Percentiles rank a stretch among this genome's conserved stretches.
Conservation (phyloP, 2,888 invertebrate species). For the Ormyrus rosae region DNA sequence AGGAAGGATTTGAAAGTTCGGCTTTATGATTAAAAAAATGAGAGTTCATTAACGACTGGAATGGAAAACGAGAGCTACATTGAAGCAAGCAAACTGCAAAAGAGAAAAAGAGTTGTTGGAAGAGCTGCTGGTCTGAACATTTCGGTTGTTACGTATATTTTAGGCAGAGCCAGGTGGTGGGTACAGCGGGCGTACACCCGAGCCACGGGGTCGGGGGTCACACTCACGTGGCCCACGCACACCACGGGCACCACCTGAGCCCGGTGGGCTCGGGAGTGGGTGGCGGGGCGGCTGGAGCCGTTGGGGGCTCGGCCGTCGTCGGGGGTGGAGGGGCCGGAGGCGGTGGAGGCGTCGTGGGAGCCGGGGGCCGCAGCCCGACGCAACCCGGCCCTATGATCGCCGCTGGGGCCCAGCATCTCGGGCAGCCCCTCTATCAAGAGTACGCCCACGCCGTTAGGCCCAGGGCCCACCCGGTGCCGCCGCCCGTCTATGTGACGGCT, state of each 20-base stretch:
- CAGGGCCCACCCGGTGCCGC: slow-evolving; percentile 78
- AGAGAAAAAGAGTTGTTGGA: neutral
- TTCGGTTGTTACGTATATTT: slow-evolving; percentile 51
- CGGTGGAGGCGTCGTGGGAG: slow-evolving; percentile 2
- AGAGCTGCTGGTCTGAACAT: no score
- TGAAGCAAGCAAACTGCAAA: neutral
- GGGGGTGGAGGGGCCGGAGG: neutral
- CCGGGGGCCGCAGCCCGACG: slow-evolving; percentile 64
- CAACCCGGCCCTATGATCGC: slow-evolving; percentile 54
- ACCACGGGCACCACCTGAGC: slow-evolving; percentile 41
- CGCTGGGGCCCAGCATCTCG: slow-evolving; percentile 77
- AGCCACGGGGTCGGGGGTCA: slow-evolving; percentile 72
- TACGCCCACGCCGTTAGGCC: slow-evolving; percentile 72
- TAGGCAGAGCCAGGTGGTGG: slow-evolving; percentile 75
- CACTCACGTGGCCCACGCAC: slow-evolving; percentile 63
- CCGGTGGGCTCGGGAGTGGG: slow-evolving; percentile 18
- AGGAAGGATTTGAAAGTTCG: no score
- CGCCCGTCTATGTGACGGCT: slow-evolving; percentile 84
- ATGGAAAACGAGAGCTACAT: neutral
- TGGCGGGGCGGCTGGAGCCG: neutral
- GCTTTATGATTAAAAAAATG: no score
- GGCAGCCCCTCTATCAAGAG: slow-evolving; percentile 82
- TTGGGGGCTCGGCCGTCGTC: neutral
- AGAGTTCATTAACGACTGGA: neutral
- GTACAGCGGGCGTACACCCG: slow-evolving; percentile 69